Evolutionary conservation across 2,888 invertebrate genomes (phyloP).

Genomic region (Melanophora roralis): DNA sequence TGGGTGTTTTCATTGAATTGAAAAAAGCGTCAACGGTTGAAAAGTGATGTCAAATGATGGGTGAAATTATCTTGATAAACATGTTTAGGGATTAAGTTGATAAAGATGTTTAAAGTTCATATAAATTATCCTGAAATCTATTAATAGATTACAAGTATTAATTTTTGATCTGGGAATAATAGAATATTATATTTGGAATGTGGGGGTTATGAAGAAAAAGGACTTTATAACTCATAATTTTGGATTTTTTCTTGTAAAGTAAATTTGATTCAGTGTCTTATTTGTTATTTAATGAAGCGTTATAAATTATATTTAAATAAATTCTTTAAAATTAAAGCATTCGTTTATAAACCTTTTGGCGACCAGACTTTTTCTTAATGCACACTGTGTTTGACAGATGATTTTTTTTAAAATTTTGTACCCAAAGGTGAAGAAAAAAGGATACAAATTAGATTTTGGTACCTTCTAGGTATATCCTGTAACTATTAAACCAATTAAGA

Average conservation of each 20-base stretch:
- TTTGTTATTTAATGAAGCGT: too few species aligned
- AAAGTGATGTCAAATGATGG: constrained; percentile 73
- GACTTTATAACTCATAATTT: not conserved
- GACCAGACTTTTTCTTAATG: too few species aligned
- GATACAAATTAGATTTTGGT: too few species aligned
- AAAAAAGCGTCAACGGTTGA: constrained; percentile 68
- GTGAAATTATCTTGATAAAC: constrained; percentile 62
- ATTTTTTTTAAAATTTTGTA: too few species aligned
- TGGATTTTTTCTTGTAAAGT: not conserved
- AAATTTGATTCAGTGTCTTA: not conserved
- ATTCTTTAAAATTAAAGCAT: too few species aligned
- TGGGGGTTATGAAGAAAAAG: too few species aligned
- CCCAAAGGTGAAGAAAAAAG: too few species aligned
- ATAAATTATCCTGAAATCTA: not conserved
- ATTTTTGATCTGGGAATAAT: constrained; percentile 1
- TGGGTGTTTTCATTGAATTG: constrained; percentile 36
- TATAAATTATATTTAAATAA: too few species aligned
- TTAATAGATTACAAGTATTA: constrained; percentile 2
- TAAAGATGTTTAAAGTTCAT: constrained; percentile 24
- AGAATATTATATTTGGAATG: not conserved
- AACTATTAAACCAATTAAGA: too few species aligned
- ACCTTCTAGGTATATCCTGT: too few species aligned
- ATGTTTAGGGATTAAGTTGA: constrained; percentile 38
- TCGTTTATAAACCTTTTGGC: too few species aligned
- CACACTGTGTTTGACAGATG: too few species aligned